Evolutionary conservation across 2,797 vertebrate genomes (phyloP).

Genomic region (Alosa sapidissima): DNA sequence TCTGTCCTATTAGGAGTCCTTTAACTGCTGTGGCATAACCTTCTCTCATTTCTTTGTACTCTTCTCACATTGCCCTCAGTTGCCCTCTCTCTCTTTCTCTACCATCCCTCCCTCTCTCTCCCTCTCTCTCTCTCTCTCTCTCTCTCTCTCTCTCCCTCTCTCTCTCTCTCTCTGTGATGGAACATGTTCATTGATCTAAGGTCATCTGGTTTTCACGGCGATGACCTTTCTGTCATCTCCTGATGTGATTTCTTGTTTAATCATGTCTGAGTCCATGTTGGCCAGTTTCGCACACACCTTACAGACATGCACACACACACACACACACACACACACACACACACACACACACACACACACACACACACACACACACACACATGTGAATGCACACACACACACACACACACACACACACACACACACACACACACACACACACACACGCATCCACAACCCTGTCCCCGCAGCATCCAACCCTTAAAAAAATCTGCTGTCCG

Average conservation of each 20-base stretch:
- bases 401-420: not conserved
- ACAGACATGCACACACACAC: not conserved
- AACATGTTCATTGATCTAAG: slow-evolving; percentile 39
- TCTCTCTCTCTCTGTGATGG: slow-evolving; percentile 24
- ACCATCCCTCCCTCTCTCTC: not conserved
- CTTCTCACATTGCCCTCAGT: not conserved
- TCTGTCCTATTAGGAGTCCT: not conserved
- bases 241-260: slow-evolving; percentile 42
- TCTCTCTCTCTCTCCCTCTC: not conserved
- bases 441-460: not conserved
- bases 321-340: not conserved
- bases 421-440: not conserved
- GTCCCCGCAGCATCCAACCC: no score
- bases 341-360: not conserved
- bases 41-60: slow-evolving; percentile 10
- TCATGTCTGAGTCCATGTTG: slow-evolving; percentile 25
- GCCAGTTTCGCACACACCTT: not conserved
- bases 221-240: slow-evolving; percentile 37
- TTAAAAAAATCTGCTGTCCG: not conserved
- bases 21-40: not conserved
- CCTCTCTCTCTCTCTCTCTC: not conserved
- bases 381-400: no score
- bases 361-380: not conserved
- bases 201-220: slow-evolving; percentile 21
- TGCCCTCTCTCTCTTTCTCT: not conserved